phyloP scores from a whole-genome alignment of 2,888 invertebrate species.

The Allygus modestus region DNA sequence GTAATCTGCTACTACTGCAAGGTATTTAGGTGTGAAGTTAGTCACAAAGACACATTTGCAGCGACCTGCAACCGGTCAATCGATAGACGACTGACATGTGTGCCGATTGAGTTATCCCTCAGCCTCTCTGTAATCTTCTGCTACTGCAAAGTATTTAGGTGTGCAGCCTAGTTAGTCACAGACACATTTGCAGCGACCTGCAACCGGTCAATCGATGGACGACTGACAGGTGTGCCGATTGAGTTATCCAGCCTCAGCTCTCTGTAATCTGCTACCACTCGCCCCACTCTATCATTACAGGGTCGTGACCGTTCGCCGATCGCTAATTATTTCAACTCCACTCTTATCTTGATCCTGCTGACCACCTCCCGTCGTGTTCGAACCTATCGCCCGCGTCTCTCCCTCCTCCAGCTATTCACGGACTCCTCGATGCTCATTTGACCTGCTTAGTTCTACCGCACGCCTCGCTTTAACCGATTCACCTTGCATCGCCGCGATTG shows the following conservation, averaged over 20 bases:
- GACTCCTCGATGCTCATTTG: background rate
- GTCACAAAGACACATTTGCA: background rate
- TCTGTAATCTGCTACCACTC: constrained; percentile 46
- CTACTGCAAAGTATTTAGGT: background rate
- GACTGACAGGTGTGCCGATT: constrained; percentile 29
- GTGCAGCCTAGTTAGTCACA: background rate
- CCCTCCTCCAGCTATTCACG: constrained; percentile 14
- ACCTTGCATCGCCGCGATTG: background rate
- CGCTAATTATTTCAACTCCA: constrained; percentile 43
- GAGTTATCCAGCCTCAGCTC: constrained; percentile 23
- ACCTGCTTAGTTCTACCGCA: constrained; percentile 14
- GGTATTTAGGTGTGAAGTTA: background rate
- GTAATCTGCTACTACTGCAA: background rate
- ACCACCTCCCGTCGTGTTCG: constrained; percentile 27
- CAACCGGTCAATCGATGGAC: background rate
- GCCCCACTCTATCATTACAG: constrained; percentile 36
- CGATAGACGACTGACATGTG: background rate
- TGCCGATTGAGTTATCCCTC: constrained; percentile 1
- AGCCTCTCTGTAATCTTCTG: background rate
- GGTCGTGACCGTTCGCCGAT: constrained; percentile 38
- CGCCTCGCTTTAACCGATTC: background rate
- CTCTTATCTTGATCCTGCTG: constrained; percentile 40
- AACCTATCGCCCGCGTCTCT: background rate
- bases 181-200: background rate
- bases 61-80: background rate